A percentile compares a stretch with the other conserved stretches of the same genome.
Conservation (phyloP, 2,113 vertebrate genomes). For the Platichthys stellatus region DNA sequence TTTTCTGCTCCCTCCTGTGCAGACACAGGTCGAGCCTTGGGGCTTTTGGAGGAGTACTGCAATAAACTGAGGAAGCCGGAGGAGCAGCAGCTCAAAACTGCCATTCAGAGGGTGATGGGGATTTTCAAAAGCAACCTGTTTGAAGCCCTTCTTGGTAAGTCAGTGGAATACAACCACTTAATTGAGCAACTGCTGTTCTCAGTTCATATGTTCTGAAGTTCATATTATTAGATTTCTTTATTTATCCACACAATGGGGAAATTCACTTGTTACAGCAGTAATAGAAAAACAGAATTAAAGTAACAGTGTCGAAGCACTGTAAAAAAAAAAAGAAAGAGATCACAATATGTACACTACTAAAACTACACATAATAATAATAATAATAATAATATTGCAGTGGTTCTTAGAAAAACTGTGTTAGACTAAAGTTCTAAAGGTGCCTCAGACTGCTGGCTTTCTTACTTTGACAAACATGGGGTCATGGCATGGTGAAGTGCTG, state of each 20-base stretch:
- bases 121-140: slow-evolving; percentile 96
- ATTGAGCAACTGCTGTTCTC: not conserved
- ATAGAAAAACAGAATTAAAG: too few relatives aligned
- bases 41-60: slow-evolving; percentile 93
- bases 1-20: slow-evolving; percentile 53
- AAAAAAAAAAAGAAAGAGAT: too few relatives aligned
- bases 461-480: not conserved
- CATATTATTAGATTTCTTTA: too few relatives aligned
- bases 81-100: slow-evolving; percentile 90
- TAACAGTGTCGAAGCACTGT: too few relatives aligned
- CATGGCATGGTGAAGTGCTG: not conserved
- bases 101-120: slow-evolving; percentile 91
- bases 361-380: too few relatives aligned
- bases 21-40: slow-evolving; percentile 92
- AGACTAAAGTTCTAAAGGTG: not conserved
- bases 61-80: slow-evolving; percentile 90
- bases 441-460: not conserved
- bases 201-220: not conserved
- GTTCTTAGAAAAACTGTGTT: not conserved
- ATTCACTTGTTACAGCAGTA: too few relatives aligned
- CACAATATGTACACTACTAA: too few relatives aligned
- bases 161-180: not conserved
- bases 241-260: too few relatives aligned
- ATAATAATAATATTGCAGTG: too few relatives aligned
- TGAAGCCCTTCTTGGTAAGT: slow-evolving; percentile 94